phyloP scores from a whole-genome alignment of 2,113 vertebrate genomes.

The Rhegmatorhina hoffmannsi region DNA sequence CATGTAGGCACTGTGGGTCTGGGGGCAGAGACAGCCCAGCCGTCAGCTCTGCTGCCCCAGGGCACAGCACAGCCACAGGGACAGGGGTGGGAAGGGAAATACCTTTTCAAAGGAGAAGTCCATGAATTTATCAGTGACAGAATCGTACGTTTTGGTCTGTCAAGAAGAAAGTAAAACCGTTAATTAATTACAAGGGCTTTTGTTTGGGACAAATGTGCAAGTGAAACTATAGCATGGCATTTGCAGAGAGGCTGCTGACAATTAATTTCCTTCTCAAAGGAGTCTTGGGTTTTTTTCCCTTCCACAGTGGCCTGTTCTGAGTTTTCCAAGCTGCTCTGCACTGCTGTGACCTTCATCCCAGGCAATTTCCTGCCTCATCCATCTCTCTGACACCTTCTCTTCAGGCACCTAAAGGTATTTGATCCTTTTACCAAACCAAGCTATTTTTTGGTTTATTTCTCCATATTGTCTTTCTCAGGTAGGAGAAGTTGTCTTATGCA shows the following conservation, averaged over 20 bases:
- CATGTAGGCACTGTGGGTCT: constrained; percentile 99
- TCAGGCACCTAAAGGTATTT: neutral
- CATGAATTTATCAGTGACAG: constrained; percentile 99
- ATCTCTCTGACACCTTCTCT: neutral
- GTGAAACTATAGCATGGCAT: neutral
- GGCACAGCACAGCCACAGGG: too few relatives aligned
- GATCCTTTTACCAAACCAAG: neutral
- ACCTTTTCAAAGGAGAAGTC: constrained; percentile 99
- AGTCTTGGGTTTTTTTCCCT: neutral
- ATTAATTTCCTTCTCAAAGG: neutral
- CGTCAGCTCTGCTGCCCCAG: too few relatives aligned
- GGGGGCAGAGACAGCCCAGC: neutral
- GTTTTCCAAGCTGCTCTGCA: neutral
- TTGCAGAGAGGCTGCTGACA: neutral
- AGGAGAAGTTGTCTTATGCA: neutral
- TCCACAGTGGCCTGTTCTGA: neutral
- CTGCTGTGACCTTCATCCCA: neutral
- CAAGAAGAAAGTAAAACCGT: constrained; percentile 27
- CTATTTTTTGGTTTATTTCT: neutral
- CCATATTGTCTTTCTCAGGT: neutral
- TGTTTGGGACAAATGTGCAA: neutral
- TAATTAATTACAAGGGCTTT: neutral
- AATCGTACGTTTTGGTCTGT: constrained; percentile 99
- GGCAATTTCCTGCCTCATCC: neutral
- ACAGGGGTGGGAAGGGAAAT: constrained; percentile 17